Evolutionary conservation across 1,140 invertebrate species (phyloP).

Genomic region (Drosophila subpulchrella): DNA sequence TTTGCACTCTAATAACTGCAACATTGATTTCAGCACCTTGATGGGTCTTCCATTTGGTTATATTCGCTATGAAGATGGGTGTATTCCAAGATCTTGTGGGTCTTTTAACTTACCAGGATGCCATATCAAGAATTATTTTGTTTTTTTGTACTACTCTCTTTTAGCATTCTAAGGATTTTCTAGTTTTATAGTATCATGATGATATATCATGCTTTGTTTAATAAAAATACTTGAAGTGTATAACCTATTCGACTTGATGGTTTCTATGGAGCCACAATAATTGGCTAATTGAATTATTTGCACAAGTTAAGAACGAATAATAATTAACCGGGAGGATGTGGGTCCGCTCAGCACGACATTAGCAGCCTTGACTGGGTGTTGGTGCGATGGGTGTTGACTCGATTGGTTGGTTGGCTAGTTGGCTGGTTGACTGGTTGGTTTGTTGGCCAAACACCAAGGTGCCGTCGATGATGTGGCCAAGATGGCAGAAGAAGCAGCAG

Average conservation of each 20-base stretch:
- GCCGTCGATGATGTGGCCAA: constrained; percentile 29
- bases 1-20: constrained; percentile 76
- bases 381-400: constrained; percentile 46
- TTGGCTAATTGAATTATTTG: constrained; percentile 63
- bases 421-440: constrained; percentile 2
- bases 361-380: constrained; percentile 54
- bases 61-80: neutral
- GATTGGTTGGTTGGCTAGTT: constrained; percentile 59
- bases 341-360: constrained; percentile 41
- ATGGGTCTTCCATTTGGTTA: neutral
- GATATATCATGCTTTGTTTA: too few species aligned
- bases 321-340: constrained; percentile 52
- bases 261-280: constrained; percentile 4
- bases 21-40: constrained; percentile 68
- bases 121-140: too few species aligned
- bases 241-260: neutral
- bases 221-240: constrained; percentile 2
- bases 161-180: neutral
- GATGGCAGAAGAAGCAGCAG: constrained; percentile 23
- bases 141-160: neutral
- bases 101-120: too few species aligned
- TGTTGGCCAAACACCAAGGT: constrained; percentile 15
- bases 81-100: neutral
- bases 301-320: constrained; percentile 41
- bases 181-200: too few species aligned